Conservation (phyloP, 2,113 vertebrate genomes). For the Axis porcinus region DNA sequence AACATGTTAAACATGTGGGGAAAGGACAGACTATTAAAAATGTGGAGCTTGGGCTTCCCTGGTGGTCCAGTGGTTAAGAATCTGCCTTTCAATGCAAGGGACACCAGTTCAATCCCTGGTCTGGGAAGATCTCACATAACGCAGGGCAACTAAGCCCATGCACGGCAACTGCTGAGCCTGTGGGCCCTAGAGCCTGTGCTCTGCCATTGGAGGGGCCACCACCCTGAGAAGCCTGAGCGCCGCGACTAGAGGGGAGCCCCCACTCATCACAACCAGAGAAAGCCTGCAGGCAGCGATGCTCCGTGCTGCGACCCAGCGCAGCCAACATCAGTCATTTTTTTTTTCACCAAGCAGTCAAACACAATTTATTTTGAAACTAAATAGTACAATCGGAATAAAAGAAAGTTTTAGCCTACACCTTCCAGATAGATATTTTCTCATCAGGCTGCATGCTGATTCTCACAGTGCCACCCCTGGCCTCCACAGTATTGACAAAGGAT, state of each 20-base stretch:
- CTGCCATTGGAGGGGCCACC: not conserved
- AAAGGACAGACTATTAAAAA: not conserved
- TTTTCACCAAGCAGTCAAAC: not conserved
- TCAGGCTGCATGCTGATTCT: not conserved
- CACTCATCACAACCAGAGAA: not conserved
- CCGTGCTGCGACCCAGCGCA: not conserved
- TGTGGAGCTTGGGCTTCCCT: not conserved
- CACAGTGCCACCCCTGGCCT: not conserved
- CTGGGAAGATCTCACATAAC: not conserved
- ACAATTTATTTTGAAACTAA: slow-evolving; percentile 28
- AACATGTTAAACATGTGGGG: not conserved
- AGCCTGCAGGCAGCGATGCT: not conserved
- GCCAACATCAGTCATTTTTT: not conserved
- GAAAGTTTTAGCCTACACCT: not conserved
- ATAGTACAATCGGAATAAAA: not conserved
- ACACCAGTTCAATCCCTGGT: not conserved
- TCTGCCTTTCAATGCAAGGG: not conserved
- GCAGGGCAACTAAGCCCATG: not conserved
- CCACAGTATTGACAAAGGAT: not conserved
- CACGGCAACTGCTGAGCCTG: not conserved
- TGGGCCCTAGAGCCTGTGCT: not conserved
- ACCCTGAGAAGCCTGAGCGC: not conserved
- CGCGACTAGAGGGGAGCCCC: not conserved
- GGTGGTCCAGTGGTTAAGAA: not conserved
- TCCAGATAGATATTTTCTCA: not conserved